A percentile compares a stretch with the other conserved stretches of the same genome.
These are phyloP conservation scores for Limnodromus scolopaceus DNA, from an alignment of 2,797 vertebrate species.

Conservation along the genomic window DNA sequence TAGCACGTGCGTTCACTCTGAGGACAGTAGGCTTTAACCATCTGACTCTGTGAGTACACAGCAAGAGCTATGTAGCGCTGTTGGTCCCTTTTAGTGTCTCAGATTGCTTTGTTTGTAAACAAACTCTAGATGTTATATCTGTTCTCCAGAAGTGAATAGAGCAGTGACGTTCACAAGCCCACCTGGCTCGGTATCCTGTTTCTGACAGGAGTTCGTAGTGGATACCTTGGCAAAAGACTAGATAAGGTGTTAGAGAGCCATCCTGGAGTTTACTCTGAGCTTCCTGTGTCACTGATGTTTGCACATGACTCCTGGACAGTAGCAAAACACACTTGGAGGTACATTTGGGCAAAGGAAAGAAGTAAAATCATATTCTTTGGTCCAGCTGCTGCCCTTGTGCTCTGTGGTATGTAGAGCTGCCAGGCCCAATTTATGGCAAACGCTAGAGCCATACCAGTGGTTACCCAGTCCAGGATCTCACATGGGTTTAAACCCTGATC, in stretches of 20 bases:
- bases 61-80: background rate
- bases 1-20: conserved; percentile 95
- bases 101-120: background rate
- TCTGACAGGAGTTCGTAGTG: background rate
- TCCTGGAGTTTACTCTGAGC: background rate
- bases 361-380: background rate
- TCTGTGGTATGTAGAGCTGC: background rate
- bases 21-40: conserved; percentile 99
- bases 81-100: background rate
- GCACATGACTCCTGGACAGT: background rate
- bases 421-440: background rate
- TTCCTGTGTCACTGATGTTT: background rate
- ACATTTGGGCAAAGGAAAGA: background rate
- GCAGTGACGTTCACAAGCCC: accelerated
- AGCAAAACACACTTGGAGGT: background rate
- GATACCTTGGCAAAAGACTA: background rate
- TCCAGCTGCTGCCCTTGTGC: background rate
- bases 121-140: background rate
- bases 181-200: background rate
- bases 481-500: background rate
- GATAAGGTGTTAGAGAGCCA: background rate
- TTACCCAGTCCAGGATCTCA: background rate
- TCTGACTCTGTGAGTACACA: conserved; percentile 91
- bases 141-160: background rate
- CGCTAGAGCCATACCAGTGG: background rate